Evolutionary conservation across 2,888 invertebrate species (phyloP).

Genomic region (Drosophila incognita): DNA sequence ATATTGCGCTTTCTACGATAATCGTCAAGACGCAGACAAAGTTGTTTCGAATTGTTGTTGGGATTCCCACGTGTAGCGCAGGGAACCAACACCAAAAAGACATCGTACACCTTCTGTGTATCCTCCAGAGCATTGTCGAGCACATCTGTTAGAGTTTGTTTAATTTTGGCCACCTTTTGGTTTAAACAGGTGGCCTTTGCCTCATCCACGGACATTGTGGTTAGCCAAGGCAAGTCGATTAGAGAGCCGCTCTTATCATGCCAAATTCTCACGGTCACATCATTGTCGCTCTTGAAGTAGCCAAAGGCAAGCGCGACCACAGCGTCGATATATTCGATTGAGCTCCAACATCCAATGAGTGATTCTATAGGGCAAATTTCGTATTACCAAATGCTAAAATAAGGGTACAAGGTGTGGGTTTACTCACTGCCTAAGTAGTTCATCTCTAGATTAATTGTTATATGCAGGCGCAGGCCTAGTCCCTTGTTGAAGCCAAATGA

Average conservation of each 20-base stretch:
- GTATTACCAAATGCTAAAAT: not conserved
- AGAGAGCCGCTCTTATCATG: constrained; percentile 60
- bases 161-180: constrained; percentile 51
- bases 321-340: constrained; percentile 77
- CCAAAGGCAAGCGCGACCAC: constrained; percentile 81
- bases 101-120: constrained; percentile 72
- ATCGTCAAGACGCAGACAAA: constrained; percentile 66
- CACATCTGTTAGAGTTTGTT: constrained; percentile 74
- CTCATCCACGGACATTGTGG: constrained; percentile 59
- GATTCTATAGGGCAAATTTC: constrained; percentile 37
- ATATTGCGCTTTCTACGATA: constrained; percentile 78
- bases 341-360: constrained; percentile 50
- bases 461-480: constrained; percentile 73
- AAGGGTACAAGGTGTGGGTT: not conserved
- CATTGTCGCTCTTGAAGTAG: constrained; percentile 75
- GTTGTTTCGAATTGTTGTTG: constrained; percentile 61
- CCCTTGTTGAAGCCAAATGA: constrained; percentile 74
- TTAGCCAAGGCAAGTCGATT: constrained; percentile 68
- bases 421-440: constrained; percentile 78
- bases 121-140: constrained; percentile 66
- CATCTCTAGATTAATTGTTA: constrained; percentile 82
- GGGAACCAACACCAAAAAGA: constrained; percentile 83
- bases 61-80: constrained; percentile 81
- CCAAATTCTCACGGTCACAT: constrained; percentile 73
- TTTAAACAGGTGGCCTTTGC: constrained; percentile 51